A percentile compares a stretch with the other conserved stretches of the same genome.
These are phyloP conservation scores for Argyrosomus japonicus DNA, from an alignment of 2,113 vertebrate species.

Conservation along the genomic window DNA sequence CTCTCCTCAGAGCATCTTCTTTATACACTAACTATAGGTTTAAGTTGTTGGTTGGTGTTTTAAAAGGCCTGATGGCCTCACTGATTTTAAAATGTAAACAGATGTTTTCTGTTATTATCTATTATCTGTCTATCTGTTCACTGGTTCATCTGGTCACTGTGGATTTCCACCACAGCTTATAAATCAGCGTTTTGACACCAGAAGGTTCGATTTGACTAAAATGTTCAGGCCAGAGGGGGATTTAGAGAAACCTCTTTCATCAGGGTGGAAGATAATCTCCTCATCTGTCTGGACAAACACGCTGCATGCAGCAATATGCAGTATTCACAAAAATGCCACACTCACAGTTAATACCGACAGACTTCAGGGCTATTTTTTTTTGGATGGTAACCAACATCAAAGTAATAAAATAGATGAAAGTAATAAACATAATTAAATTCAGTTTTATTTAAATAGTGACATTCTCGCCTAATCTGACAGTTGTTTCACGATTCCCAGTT, in stretches of 20 bases:
- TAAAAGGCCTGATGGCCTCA: neutral
- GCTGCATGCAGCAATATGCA: neutral
- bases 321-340: neutral
- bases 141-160: neutral
- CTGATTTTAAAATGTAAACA: neutral
- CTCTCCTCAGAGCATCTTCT: no score
- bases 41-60: neutral
- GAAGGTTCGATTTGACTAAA: conserved; percentile 39
- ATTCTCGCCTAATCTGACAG: no score
- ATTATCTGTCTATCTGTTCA: no score
- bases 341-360: no score
- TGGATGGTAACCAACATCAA: neutral
- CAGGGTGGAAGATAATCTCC: conserved; percentile 48
- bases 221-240: conserved; percentile 45
- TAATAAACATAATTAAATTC: neutral
- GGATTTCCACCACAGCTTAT: conserved; percentile 1
- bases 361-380: no score
- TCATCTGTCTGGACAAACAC: conserved; percentile 34
- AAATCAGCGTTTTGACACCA: conserved; percentile 11
- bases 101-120: neutral
- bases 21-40: neutral
- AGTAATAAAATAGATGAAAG: neutral
- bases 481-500: no score
- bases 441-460: no score
- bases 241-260: conserved; percentile 56